Base-by-base conservation (phyloP, 1,140 invertebrate genomes). In the Nylanderia fulva region DNA sequence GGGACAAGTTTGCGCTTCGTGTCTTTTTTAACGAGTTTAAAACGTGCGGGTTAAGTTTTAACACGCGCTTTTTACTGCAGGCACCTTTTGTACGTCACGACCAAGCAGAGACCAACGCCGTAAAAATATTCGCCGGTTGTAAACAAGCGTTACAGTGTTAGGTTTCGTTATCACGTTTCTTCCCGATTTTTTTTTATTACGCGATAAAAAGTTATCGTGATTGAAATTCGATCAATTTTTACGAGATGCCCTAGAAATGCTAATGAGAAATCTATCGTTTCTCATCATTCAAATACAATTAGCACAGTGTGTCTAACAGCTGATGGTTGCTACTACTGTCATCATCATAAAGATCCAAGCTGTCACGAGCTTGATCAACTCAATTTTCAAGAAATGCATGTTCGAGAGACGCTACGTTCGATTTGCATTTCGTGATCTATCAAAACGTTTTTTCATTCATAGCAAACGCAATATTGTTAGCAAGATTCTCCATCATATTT, bases 11-110 rank as follows among this genome's bases (percentile, higher is more conserved):
- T 71, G 54, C 85, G 64, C 33, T 48, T 48, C 61, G 63, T 42
- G 56, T 18, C 54, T 83, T 64, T 79, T 48, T 88, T 84, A 88
- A 77, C 85, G 72, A 66, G 58, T 72, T 84, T 79, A 39, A 36
- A 66, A 79, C 60, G n/a, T 24, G 27, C 24, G 27, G 24, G 18
- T 24, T 82, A 60, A 58, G 69, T 18, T 24, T 83, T 74, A 85
- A 79, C 48, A 68, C 68, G 45, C 21, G 45, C 11, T 64, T 77
- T 86, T 84, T 86, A 84, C 72, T 63, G 54, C 45, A 4, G 36
- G 6, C 56, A 48, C 36, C 13, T 82, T 72, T 63, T 8, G 5
- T 52, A 36, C 45, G 24, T 36, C 39, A 45, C 24, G 52, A 36
- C 9, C 63, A 54, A 33, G 24, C 66, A 18, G n/a, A 48, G 11